A percentile compares a stretch with the other conserved stretches of the same genome.
Evolutionary conservation across 2,888 invertebrate genomes (phyloP).

Genomic region (Maniola hyperantus): DNA sequence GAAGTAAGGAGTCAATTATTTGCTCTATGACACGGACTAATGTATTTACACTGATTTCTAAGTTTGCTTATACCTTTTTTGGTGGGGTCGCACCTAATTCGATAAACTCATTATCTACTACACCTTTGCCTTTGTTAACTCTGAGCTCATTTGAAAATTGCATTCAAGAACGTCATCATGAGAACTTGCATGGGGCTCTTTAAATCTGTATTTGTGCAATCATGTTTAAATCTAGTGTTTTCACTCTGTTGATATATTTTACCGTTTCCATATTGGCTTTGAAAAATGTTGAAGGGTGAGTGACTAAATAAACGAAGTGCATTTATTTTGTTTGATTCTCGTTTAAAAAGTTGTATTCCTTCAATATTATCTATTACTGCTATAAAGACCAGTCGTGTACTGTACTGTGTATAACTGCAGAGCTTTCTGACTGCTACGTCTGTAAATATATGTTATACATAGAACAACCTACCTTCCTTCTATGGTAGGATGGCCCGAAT

Average conservation of each 20-base stretch:
- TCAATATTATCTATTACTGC: not conserved
- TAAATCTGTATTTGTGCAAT: slow-evolving; percentile 47
- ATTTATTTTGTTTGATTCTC: slow-evolving; percentile 12
- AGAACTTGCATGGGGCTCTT: slow-evolving; percentile 24
- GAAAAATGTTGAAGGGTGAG: slow-evolving; percentile 69
- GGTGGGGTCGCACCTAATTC: slow-evolving; percentile 63
- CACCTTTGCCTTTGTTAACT: slow-evolving; percentile 54
- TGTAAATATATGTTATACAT: too few relatives aligned
- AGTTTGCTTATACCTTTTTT: slow-evolving; percentile 70
- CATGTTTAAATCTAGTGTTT: slow-evolving; percentile 66
- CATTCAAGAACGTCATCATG: slow-evolving; percentile 53
- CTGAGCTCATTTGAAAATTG: slow-evolving; percentile 61
- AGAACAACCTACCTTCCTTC: too few relatives aligned
- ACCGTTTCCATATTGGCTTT: slow-evolving; percentile 59
- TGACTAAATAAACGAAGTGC: not conserved
- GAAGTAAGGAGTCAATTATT: slow-evolving; percentile 41
- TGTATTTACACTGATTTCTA: slow-evolving; percentile 69
- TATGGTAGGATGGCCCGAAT: too few relatives aligned
- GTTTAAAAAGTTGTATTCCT: not conserved
- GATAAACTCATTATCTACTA: slow-evolving; percentile 60
- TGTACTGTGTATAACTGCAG: too few relatives aligned
- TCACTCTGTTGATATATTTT: slow-evolving; percentile 56
- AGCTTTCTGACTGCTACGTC: too few relatives aligned
- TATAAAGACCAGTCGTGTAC: not conserved
- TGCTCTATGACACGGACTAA: slow-evolving; percentile 44